These are phyloP conservation scores for Labroides dimidiatus DNA, from an alignment of 2,797 vertebrate species.

Conservation along the genomic window DNA sequence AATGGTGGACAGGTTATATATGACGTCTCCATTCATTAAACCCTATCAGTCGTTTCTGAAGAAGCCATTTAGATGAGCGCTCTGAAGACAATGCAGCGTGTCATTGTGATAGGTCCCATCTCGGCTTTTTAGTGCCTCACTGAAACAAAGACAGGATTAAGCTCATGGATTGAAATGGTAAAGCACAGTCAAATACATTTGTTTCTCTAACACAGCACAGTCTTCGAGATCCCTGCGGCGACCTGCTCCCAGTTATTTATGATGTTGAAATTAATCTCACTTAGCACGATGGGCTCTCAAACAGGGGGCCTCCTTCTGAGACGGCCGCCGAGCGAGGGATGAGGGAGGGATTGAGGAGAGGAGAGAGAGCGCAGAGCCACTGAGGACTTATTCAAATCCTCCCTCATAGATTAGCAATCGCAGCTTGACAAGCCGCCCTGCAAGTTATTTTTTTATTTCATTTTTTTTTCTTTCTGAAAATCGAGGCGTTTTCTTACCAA, in stretches of 20 bases:
- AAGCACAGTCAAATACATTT: conserved; percentile 70
- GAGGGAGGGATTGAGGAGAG: conserved; percentile 74
- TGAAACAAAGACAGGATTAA: conserved; percentile 77
- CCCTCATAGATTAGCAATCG: conserved; percentile 86
- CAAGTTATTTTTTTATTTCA: conserved; percentile 79
- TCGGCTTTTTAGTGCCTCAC: conserved; percentile 43
- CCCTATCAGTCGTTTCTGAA: conserved; percentile 47
- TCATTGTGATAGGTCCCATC: conserved; percentile 57
- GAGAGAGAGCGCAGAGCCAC: conserved; percentile 67
- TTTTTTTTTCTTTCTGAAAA: conserved; percentile 68
- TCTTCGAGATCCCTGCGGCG: conserved; percentile 62
- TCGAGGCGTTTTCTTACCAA: conserved; percentile 77
- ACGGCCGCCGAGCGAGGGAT: conserved; percentile 72
- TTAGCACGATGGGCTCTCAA: conserved; percentile 78
- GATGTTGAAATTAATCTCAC: conserved; percentile 87
- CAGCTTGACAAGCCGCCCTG: conserved; percentile 85
- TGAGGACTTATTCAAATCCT: conserved; percentile 88
- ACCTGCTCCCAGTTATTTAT: conserved; percentile 85
- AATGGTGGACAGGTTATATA: conserved; percentile 56
- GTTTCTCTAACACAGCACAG: conserved; percentile 58
- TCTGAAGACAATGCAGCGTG: conserved; percentile 58
- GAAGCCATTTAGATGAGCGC: conserved; percentile 48
- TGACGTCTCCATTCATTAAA: conserved; percentile 58
- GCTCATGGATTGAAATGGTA: conserved; percentile 66
- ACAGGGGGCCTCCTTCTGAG: conserved; percentile 80